Evolutionary conservation across 1,140 invertebrate genomes (phyloP).

Genomic region (Leptestheria dahalacensis): DNA sequence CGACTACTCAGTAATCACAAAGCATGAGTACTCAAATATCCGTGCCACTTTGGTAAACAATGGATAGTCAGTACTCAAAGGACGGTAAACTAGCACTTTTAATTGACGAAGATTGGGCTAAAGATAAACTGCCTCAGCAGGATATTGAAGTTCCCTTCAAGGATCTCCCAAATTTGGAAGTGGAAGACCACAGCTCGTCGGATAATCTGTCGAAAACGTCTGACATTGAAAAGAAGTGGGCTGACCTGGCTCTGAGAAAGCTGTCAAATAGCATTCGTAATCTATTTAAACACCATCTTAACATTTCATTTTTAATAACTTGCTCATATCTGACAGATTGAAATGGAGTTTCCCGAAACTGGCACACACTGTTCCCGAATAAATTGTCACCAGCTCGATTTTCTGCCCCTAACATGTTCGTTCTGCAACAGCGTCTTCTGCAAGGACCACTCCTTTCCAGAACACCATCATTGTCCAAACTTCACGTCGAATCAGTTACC

Average conservation of each 20-base stretch:
- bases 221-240: slow-evolving; percentile 61
- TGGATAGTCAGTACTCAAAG: background rate
- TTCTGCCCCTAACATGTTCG: slow-evolving; percentile 24
- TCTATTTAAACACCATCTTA: background rate
- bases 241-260: slow-evolving; percentile 53
- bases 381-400: slow-evolving; percentile 25
- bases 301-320: background rate
- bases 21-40: too few relatives aligned
- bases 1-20: too few relatives aligned
- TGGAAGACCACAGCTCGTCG: slow-evolving; percentile 75
- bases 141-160: slow-evolving; percentile 88
- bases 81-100: background rate
- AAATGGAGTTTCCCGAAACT: slow-evolving; percentile 25
- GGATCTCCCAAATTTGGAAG: slow-evolving; percentile 83
- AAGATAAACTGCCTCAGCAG: slow-evolving; percentile 71
- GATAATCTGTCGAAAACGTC: slow-evolving; percentile 39
- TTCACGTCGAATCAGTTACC: slow-evolving; percentile 15
- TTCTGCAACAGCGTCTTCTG: slow-evolving; percentile 25
- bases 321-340: background rate
- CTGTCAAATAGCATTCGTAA: slow-evolving; percentile 26
- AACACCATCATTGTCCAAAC: slow-evolving; percentile 26
- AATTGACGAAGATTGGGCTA: slow-evolving; percentile 72
- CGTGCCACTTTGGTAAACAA: background rate
- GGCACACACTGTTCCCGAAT: slow-evolving; percentile 21
- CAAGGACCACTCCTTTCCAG: slow-evolving; percentile 26